Percentiles rank a stretch among this genome's conserved stretches.
These are phyloP conservation scores for Thunnus albacares DNA, from an alignment of 2,797 vertebrate genomes.

Conservation along the genomic window DNA sequence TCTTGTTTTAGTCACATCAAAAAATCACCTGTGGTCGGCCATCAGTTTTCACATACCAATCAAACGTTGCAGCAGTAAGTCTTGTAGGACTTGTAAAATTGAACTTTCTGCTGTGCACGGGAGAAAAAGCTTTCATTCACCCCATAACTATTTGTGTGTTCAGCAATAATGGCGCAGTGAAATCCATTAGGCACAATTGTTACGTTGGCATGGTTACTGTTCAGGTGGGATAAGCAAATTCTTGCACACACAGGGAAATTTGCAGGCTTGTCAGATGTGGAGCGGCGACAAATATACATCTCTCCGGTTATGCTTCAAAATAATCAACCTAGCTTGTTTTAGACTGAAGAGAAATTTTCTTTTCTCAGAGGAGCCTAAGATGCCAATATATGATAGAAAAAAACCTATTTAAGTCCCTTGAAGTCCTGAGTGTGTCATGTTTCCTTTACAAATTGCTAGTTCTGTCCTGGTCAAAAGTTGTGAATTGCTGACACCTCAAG, in stretches of 20 bases:
- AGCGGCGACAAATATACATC: constrained; percentile 71
- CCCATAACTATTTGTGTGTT: constrained; percentile 78
- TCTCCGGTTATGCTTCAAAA: constrained; percentile 58
- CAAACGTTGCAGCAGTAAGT: constrained; percentile 7
- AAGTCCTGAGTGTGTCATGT: neutral
- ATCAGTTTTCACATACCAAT: constrained; percentile 26
- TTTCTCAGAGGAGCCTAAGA: constrained; percentile 4
- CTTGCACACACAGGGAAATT: constrained; percentile 73
- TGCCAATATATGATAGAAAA: neutral
- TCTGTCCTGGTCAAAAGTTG: neutral
- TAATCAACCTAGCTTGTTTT: constrained; percentile 45
- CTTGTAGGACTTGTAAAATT: constrained; percentile 61
- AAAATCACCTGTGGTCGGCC: neutral
- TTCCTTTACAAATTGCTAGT: neutral
- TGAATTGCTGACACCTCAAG: neutral
- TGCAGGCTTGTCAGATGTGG: constrained; percentile 75
- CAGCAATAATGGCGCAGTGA: constrained; percentile 78
- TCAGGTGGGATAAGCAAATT: constrained; percentile 82
- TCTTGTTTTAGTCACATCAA: neutral
- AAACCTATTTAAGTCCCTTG: constrained; percentile 1
- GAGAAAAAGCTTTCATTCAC: constrained; percentile 64
- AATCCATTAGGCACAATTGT: constrained; percentile 86
- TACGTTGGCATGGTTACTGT: constrained; percentile 80
- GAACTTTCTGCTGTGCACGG: constrained; percentile 71
- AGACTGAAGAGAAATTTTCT: constrained; percentile 3